Evolutionary conservation across 2,113 vertebrate genomes (phyloP).

Genomic region (Centrocercus urophasianus): DNA sequence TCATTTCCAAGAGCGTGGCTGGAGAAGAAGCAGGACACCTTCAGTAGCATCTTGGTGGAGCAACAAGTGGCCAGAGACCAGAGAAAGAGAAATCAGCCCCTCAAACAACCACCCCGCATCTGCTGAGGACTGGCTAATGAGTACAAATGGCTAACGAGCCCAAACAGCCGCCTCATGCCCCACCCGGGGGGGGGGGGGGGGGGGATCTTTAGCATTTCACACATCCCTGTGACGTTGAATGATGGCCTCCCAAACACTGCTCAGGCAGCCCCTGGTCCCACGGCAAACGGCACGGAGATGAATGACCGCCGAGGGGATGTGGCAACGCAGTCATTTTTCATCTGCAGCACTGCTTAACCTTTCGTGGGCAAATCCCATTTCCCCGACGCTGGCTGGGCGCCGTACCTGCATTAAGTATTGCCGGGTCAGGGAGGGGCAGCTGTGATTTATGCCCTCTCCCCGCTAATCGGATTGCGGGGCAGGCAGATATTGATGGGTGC

Average conservation of each 20-base stretch:
- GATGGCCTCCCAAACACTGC: slow-evolving; percentile 8
- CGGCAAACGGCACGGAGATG: neutral
- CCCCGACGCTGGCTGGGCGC: neutral
- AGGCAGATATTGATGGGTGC: slow-evolving; percentile 70
- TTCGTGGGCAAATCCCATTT: slow-evolving; percentile 24
- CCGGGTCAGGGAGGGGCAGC: slow-evolving; percentile 38
- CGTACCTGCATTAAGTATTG: neutral
- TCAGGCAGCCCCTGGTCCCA: neutral
- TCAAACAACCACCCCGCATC: neutral
- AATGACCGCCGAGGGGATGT: neutral
- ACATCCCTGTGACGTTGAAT: slow-evolving; percentile 50
- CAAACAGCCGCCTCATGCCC: slow-evolving; percentile 26
- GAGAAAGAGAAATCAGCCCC: neutral
- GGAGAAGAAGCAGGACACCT: neutral
- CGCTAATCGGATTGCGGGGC: neutral
- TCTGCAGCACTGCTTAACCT: neutral
- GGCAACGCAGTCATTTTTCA: slow-evolving; percentile 19
- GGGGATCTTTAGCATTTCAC: slow-evolving; percentile 43
- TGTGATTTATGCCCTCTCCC: neutral
- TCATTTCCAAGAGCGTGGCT: accelerated
- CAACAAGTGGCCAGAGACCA: neutral
- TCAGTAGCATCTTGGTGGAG: neutral
- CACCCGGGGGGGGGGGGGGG: too few relatives aligned
- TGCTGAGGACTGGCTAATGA: neutral
- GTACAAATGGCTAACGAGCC: slow-evolving; percentile 33